phyloP scores from a whole-genome alignment of 2,113 vertebrate species.

The Fregata magnificens region DNA sequence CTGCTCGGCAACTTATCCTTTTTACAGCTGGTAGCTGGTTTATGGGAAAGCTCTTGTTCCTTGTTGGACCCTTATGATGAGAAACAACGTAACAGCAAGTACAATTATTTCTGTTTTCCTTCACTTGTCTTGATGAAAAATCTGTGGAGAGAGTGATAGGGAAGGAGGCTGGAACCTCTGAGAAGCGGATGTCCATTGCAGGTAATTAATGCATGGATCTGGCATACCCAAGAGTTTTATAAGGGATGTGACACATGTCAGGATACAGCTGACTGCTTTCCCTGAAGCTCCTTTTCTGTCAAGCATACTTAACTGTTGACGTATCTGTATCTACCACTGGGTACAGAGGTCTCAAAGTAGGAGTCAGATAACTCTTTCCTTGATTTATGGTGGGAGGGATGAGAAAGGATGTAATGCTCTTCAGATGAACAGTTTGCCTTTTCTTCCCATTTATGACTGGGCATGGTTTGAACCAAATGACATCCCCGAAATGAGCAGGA shows the following conservation, averaged over 20 bases:
- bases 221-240: background rate
- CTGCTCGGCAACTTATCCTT: background rate
- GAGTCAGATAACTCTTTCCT: background rate
- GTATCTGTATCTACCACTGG: background rate
- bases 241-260: background rate
- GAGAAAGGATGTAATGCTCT: background rate
- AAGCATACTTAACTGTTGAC: background rate
- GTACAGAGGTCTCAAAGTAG: background rate
- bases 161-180: background rate
- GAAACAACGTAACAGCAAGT: background rate
- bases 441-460: background rate
- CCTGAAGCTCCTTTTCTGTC: background rate
- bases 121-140: background rate
- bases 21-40: background rate
- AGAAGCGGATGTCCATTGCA: background rate
- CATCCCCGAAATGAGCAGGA: background rate
- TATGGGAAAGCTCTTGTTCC: background rate
- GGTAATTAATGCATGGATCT: background rate
- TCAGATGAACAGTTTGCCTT: background rate
- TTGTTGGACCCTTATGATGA: background rate
- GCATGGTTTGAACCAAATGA: background rate
- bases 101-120: background rate
- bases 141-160: background rate
- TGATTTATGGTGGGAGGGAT: background rate
- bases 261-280: background rate